phyloP scores from a whole-genome alignment of 1,140 invertebrate species.

The Orchestia grillus region DNA sequence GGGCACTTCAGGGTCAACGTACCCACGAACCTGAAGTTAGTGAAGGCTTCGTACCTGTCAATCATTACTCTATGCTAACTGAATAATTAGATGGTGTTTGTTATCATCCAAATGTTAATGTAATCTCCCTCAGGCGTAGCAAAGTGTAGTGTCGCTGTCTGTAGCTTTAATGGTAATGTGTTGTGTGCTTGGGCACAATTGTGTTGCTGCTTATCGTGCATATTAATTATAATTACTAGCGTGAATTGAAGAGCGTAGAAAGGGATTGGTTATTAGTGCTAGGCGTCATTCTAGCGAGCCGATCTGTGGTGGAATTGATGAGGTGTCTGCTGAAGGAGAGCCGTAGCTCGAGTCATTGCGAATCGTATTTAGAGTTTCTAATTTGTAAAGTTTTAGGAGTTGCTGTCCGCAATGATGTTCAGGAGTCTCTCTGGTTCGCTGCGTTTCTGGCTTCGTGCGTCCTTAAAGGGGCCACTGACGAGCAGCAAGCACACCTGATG shows the following conservation, averaged over 20 bases:
- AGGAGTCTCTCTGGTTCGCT: not conserved
- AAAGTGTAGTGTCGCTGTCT: not conserved
- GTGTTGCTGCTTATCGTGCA: not conserved
- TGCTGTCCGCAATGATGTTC: not conserved
- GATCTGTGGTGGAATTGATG: not conserved
- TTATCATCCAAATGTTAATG: not conserved
- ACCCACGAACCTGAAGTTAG: not conserved
- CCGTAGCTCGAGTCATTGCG: not conserved
- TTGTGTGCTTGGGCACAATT: not conserved
- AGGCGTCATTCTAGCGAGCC: not conserved
- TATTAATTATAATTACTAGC: not conserved
- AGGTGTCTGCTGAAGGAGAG: not conserved
- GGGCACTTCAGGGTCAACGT: not conserved
- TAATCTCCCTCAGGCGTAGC: slow-evolving; percentile 41
- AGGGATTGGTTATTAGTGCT: not conserved
- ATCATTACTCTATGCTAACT: slow-evolving; percentile 1
- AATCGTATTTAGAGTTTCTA: not conserved
- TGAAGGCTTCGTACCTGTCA: slow-evolving; percentile 22
- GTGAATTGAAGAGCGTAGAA: not conserved
- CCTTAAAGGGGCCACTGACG: not conserved
- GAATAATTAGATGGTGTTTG: not conserved
- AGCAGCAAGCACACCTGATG: not conserved
- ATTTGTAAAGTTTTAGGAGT: not conserved
- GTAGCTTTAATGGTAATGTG: not conserved
- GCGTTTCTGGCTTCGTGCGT: not conserved